phyloP scores from a whole-genome alignment of 2,888 invertebrate genomes.

The Melanchra persicariae region DNA sequence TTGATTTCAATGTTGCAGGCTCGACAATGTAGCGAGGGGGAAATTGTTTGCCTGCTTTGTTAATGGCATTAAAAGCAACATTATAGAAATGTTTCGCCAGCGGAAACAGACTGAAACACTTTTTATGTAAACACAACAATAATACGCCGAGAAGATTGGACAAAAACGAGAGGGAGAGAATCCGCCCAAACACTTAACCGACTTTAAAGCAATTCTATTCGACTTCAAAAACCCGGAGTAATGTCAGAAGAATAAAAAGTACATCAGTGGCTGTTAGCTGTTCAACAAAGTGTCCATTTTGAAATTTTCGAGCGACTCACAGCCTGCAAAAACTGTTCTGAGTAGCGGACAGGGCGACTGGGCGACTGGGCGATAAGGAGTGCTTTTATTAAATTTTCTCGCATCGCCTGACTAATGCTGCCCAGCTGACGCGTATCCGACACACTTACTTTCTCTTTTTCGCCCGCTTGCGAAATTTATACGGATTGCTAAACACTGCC shows the following conservation, averaged over 20 bases:
- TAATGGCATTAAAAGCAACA: constrained; percentile 38
- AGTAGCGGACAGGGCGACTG: constrained; percentile 72
- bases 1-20: constrained; percentile 72
- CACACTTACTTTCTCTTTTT: constrained; percentile 82
- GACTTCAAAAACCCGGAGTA: constrained; percentile 53
- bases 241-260: constrained; percentile 60
- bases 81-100: constrained; percentile 22
- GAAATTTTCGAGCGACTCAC: constrained; percentile 62
- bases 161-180: constrained; percentile 45
- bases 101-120: constrained; percentile 17
- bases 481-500: constrained; percentile 72
- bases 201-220: constrained; percentile 62
- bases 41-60: constrained; percentile 22
- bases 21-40: constrained; percentile 7
- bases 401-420: constrained; percentile 88
- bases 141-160: constrained; percentile 21
- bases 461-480: constrained; percentile 78
- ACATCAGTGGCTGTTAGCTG: constrained; percentile 55
- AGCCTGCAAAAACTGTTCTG: constrained; percentile 65
- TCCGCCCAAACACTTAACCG: constrained; percentile 55
- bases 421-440: constrained; percentile 87
- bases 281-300: constrained; percentile 61
- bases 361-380: constrained; percentile 81
- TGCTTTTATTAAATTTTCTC: constrained; percentile 90
- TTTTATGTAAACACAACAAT: constrained; percentile 42